Evolutionary conservation across 2,888 invertebrate genomes (phyloP).

Genomic region (Orthosia cruda): DNA sequence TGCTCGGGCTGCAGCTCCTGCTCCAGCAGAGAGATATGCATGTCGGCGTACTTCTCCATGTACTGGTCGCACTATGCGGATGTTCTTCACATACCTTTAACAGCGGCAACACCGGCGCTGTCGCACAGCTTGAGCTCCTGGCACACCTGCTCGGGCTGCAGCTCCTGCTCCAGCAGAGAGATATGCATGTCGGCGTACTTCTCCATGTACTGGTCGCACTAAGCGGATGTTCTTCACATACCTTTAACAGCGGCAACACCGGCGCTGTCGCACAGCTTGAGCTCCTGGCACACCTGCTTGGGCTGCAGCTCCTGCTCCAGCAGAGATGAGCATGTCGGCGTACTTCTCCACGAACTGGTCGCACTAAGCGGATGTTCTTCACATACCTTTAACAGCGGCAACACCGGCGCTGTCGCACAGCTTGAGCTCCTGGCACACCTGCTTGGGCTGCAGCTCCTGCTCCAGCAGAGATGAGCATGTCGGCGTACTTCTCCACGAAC

Average conservation of each 20-base stretch:
- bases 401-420: slow-evolving; percentile 89
- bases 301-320: slow-evolving; percentile 94
- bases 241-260: slow-evolving; percentile 73
- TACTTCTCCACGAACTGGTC: slow-evolving; percentile 94
- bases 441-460: slow-evolving; percentile 93
- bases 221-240: too few relatives aligned
- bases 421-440: slow-evolving; percentile 94
- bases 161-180: slow-evolving; percentile 93
- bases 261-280: slow-evolving; percentile 92
- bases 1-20: slow-evolving; percentile 93
- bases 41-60: slow-evolving; percentile 94
- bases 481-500: slow-evolving; percentile 95
- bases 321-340: slow-evolving; percentile 93
- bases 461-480: slow-evolving; percentile 94
- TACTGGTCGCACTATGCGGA: slow-evolving; percentile 94
- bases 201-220: slow-evolving; percentile 94
- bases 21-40: slow-evolving; percentile 93
- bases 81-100: too few relatives aligned
- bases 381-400: slow-evolving; percentile 75
- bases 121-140: slow-evolving; percentile 93
- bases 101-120: slow-evolving; percentile 61
- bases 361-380: slow-evolving; percentile 93
- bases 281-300: slow-evolving; percentile 93
- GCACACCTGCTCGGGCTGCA: slow-evolving; percentile 95
- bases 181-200: slow-evolving; percentile 94